Base-by-base conservation (phyloP, 2,888 invertebrate genomes). In the Pecten maximus region DNA sequence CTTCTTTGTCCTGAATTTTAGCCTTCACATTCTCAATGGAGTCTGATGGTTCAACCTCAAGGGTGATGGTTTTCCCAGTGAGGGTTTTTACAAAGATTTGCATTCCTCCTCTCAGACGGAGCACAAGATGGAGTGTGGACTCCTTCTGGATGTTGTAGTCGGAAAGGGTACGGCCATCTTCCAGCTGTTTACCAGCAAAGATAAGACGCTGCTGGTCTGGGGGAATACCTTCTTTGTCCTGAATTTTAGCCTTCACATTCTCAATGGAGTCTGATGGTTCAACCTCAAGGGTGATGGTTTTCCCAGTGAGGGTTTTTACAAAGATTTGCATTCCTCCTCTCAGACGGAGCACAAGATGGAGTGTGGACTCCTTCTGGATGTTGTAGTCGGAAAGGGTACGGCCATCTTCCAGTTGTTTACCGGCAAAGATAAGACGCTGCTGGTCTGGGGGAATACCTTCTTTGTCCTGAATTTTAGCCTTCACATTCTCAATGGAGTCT, bases 331-430 rank as follows among this genome's bases (percentile, higher is more conserved):
- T 98, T 94, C 93, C 93, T 54, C 93, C 93, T 87, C 99, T 98
- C 94, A 99, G 98, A 97, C 99, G 98, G 91, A 99, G 97, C 92
- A 99, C 99, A 97, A 97, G 94, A 97, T 99, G 99, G 93, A 99
- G 98, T 23, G 99, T 99, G 0, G 99, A 99, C 97, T 98, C 98
- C 97, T 99, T 99, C 97, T 99, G 98, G 96, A 99, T 99, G 97
- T 99, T 99, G 97, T 99, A 99, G 96, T 99, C 99, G 0, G 98
- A 98, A 44, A 99, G 97, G 2, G 99, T 99, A 89, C 98, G 98
- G 8, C 98, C 99, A 97, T 99, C 99, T 97, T 99, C 99, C 96
- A 99, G 97, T 97, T 99, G 99, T 97, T 99, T 99, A 90, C 99
- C 99, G 94, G 98, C 98, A 97, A 99, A 99, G 97, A 96, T 96